phyloP scores from a whole-genome alignment of 2,113 vertebrate genomes.

The Nymphicus hollandicus region DNA sequence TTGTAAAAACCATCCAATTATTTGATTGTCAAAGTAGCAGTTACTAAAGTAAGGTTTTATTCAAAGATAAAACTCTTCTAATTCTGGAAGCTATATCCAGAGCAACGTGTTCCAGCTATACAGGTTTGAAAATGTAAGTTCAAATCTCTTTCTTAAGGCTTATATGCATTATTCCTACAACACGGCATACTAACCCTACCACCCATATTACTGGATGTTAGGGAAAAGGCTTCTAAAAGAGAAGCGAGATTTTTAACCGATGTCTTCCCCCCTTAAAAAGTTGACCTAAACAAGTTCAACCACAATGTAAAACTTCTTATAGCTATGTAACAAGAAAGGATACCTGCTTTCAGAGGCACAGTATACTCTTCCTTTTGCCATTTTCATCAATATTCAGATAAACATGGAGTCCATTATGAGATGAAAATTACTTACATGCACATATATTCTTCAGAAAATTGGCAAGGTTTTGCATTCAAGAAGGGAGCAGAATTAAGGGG shows the following conservation, averaged over 20 bases:
- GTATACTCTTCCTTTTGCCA: background rate
- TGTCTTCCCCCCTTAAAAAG: background rate
- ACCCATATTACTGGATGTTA: background rate
- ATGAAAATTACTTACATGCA: background rate
- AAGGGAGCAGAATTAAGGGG: conserved; percentile 11
- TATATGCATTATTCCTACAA: background rate
- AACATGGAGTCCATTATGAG: background rate
- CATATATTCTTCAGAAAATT: conserved; percentile 7
- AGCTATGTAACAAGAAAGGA: background rate
- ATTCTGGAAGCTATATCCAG: background rate
- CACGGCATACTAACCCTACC: background rate
- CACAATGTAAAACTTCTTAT: background rate
- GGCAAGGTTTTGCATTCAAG: conserved; percentile 22
- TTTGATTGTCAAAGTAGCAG: background rate
- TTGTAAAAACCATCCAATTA: background rate
- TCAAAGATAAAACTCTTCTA: background rate
- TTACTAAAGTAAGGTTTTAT: background rate
- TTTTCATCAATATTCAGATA: background rate
- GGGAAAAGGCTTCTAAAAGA: background rate
- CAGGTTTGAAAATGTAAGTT: background rate
- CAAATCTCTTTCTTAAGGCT: background rate
- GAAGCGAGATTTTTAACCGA: background rate
- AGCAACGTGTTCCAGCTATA: background rate
- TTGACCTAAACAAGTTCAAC: background rate
- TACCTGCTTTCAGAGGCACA: background rate